phyloP scores from a whole-genome alignment of 2,113 vertebrate species.

The Fulica atra region DNA sequence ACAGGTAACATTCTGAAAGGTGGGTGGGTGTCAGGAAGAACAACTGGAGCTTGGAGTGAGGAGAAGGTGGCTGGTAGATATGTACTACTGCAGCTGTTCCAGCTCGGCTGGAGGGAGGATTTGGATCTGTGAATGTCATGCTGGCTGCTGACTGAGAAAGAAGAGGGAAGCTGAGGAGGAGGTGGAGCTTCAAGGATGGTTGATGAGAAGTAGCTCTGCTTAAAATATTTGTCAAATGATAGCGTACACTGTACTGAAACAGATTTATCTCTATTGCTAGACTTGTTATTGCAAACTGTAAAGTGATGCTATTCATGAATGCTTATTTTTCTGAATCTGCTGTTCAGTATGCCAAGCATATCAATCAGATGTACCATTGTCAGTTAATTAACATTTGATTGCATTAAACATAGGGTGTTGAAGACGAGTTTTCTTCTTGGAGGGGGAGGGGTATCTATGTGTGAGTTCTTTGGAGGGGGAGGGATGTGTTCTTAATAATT shows the following conservation, averaged over 20 bases:
- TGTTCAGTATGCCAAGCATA: slow-evolving; percentile 44
- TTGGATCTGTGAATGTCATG: background rate
- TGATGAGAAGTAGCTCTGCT: background rate
- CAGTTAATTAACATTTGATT: slow-evolving; percentile 68
- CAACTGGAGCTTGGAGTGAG: background rate
- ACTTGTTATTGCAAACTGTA: slow-evolving; percentile 26
- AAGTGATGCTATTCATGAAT: slow-evolving; percentile 38
- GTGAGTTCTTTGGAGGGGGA: background rate
- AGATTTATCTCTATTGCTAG: slow-evolving; percentile 19
- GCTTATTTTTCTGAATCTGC: slow-evolving; percentile 46
- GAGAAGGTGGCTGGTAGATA: background rate
- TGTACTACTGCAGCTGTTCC: background rate
- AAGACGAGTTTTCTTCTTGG: background rate
- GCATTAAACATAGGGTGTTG: slow-evolving; percentile 40
- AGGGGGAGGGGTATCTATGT: background rate
- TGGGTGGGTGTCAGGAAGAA: background rate
- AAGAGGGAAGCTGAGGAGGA: background rate
- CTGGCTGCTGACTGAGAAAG: background rate
- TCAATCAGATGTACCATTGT: slow-evolving; percentile 58
- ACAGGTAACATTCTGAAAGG: background rate
- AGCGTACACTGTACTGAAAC: background rate
- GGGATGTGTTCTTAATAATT: background rate
- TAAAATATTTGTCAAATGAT: slow-evolving; percentile 1
- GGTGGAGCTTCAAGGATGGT: background rate
- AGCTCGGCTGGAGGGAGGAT: background rate